phyloP scores from a whole-genome alignment of 1,140 invertebrate species.

The Drosophila lacertosa region DNA sequence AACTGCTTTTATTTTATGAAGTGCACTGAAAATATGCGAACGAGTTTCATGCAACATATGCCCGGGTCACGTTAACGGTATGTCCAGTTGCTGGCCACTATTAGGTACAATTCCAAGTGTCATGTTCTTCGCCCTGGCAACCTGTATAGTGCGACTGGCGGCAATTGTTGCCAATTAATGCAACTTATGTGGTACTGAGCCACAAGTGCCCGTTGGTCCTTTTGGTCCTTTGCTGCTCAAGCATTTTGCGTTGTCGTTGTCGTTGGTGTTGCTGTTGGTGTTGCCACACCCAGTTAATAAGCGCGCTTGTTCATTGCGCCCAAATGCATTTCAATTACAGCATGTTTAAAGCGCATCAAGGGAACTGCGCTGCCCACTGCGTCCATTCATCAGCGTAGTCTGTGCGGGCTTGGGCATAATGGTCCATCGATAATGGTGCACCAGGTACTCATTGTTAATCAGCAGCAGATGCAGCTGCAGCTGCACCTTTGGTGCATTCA shows the following conservation, averaged over 20 bases:
- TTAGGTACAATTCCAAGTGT: not conserved
- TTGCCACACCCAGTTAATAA: constrained; percentile 14
- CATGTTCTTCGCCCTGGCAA: constrained; percentile 12
- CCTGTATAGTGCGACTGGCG: not conserved
- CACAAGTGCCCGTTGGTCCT: constrained; percentile 8
- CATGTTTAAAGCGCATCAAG: constrained; percentile 67
- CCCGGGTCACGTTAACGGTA: not conserved
- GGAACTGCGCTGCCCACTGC: constrained; percentile 32
- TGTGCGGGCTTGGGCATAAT: constrained; percentile 13
- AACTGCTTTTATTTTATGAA: constrained; percentile 27
- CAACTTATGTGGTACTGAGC: constrained; percentile 40
- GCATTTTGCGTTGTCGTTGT: constrained; percentile 7
- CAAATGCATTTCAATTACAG: constrained; percentile 80
- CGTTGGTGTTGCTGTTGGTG: not conserved
- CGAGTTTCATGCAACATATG: constrained; percentile 1
- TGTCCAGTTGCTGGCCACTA: constrained; percentile 6
- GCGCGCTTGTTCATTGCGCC: constrained; percentile 47
- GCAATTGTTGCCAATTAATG: constrained; percentile 59
- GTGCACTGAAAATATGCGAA: constrained; percentile 15
- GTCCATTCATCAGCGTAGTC: constrained; percentile 53
- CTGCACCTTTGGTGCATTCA: not conserved
- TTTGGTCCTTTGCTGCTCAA: constrained; percentile 8
- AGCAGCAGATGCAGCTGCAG: constrained; percentile 6
- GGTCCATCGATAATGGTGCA: constrained; percentile 61
- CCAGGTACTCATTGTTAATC: constrained; percentile 58